phyloP scores from a whole-genome alignment of 2,113 vertebrate genomes.

The Uria lomvia region DNA sequence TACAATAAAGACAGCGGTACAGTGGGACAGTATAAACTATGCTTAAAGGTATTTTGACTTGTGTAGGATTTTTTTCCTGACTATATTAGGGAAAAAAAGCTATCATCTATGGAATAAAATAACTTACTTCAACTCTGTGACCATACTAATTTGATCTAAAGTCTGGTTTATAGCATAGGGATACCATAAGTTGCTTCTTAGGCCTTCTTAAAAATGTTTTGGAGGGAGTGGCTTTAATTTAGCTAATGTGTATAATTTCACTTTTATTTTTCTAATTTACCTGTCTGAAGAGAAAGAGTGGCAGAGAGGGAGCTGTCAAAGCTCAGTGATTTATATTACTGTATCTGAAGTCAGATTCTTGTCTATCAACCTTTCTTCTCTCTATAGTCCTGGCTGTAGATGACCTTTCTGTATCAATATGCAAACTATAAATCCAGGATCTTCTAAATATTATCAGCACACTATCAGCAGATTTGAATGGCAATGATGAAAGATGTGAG shows the following conservation, averaged over 20 bases:
- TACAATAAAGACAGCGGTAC: not conserved
- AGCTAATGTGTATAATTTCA: not conserved
- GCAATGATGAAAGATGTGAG: not conserved
- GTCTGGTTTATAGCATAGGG: not conserved
- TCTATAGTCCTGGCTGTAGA: not conserved
- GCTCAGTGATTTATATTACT: not conserved
- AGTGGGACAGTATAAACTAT: not conserved
- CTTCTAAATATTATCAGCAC: not conserved
- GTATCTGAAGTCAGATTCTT: not conserved
- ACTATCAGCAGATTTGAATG: not conserved
- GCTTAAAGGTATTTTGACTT: not conserved
- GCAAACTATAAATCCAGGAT: not conserved
- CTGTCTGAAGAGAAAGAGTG: not conserved
- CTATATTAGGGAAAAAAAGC: not conserved
- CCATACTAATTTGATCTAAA: not conserved
- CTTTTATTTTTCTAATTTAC: not conserved
- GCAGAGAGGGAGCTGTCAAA: not conserved
- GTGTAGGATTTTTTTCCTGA: not conserved
- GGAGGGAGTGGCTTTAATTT: not conserved
- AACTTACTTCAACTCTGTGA: not conserved
- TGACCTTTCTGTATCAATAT: not conserved
- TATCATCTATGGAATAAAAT: not conserved
- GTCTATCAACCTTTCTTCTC: not conserved
- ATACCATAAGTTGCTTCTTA: not conserved
- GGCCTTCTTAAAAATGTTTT: not conserved